Evolutionary conservation across 2,797 vertebrate genomes (phyloP).

Genomic region (Lateolabrax maculatus): DNA sequence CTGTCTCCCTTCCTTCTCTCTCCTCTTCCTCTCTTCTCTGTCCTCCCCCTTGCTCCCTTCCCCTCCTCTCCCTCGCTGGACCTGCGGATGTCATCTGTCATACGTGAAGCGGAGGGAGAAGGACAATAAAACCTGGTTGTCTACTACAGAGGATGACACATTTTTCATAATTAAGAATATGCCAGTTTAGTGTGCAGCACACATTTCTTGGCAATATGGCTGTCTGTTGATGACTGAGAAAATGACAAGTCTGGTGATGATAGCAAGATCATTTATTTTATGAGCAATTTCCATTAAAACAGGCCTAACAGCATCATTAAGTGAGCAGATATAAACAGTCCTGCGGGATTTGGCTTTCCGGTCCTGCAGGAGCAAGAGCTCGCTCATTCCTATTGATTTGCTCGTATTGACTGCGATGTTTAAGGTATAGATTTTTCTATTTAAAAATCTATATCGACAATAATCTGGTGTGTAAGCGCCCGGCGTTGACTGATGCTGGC

Average conservation of each 20-base stretch:
- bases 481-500: conserved; percentile 79
- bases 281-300: conserved; percentile 59
- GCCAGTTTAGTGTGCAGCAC: conserved; percentile 57
- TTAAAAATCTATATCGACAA: conserved; percentile 91
- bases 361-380: conserved; percentile 65
- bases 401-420: conserved; percentile 86
- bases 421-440: conserved; percentile 91
- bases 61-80: conserved; percentile 70
- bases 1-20: neutral
- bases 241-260: conserved; percentile 55
- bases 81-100: conserved; percentile 87
- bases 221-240: conserved; percentile 54
- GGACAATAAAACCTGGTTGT: conserved; percentile 83
- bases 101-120: conserved; percentile 81
- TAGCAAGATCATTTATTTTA: conserved; percentile 50
- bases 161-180: conserved; percentile 83
- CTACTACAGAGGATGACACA: conserved; percentile 70
- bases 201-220: conserved; percentile 53
- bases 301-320: conserved; percentile 53
- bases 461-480: conserved; percentile 87
- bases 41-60: conserved; percentile 31
- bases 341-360: conserved; percentile 52
- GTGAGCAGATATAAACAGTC: conserved; percentile 53
- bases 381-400: conserved; percentile 83
- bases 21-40: conserved; percentile 13